phyloP scores from a whole-genome alignment of 2,113 vertebrate genomes.

The Nothobranchius kuhntae region DNA sequence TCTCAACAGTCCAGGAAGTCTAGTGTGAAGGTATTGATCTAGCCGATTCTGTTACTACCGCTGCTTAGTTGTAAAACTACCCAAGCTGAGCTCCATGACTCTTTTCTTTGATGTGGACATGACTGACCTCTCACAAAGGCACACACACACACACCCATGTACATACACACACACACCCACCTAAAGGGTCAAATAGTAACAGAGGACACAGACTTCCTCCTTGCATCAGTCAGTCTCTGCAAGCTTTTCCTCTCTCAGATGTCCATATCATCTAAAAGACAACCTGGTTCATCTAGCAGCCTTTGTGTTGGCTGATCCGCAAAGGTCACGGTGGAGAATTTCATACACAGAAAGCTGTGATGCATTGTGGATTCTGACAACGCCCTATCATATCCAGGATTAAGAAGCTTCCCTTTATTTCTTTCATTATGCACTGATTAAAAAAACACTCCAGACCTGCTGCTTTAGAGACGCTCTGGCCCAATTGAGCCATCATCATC shows the following conservation, averaged over 20 bases:
- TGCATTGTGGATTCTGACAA: not conserved
- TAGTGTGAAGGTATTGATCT: conserved; percentile 39
- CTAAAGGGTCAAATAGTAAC: not conserved
- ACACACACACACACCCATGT: too few species aligned
- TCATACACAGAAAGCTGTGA: not conserved
- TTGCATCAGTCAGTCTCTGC: not conserved
- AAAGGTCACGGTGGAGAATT: not conserved
- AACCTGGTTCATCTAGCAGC: not conserved
- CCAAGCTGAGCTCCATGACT: conserved; percentile 33
- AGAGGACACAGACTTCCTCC: not conserved
- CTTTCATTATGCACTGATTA: not conserved
- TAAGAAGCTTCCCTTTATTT: not conserved
- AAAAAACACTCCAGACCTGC: not conserved
- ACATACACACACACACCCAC: not conserved
- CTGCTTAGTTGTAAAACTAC: conserved; percentile 24
- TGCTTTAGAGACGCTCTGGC: not conserved
- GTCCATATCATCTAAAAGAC: not conserved
- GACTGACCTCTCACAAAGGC: conserved; percentile 11
- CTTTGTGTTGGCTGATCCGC: not conserved
- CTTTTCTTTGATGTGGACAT: conserved; percentile 34
- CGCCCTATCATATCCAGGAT: not conserved
- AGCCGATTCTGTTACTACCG: conserved; percentile 25
- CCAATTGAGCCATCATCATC: not conserved
- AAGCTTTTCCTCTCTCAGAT: not conserved
- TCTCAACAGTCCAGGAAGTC: conserved; percentile 18